Evolutionary conservation across 2,888 invertebrate species (phyloP).

Genomic region (Digitonthophagus gazella): DNA sequence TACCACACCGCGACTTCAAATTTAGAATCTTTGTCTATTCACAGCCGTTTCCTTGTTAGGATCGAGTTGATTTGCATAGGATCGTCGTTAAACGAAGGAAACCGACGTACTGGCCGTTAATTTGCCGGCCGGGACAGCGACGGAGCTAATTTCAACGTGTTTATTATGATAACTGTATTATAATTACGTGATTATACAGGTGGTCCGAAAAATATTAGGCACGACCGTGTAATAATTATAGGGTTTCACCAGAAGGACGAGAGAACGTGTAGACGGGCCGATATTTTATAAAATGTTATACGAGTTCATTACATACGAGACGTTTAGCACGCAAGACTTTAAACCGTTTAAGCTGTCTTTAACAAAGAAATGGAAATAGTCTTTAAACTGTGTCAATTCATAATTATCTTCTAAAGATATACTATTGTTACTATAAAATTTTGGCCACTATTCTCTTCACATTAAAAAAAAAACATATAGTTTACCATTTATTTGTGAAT

Average conservation of each 20-base stretch:
- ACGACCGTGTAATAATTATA: not conserved
- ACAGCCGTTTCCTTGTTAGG: not conserved
- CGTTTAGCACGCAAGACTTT: not conserved
- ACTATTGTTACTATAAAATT: too few species aligned
- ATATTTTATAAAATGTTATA: not conserved
- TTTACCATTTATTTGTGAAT: too few species aligned
- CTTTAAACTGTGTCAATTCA: too few species aligned
- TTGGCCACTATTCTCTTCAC: too few species aligned
- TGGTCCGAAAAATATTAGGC: not conserved
- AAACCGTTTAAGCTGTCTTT: not conserved
- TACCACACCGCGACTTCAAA: not conserved
- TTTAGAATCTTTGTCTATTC: not conserved
- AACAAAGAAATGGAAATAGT: too few species aligned
- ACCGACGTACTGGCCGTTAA: not conserved
- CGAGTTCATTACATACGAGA: not conserved
- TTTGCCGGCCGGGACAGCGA: not conserved
- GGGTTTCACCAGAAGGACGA: not conserved
- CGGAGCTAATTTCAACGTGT: not conserved
- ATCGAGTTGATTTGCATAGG: not conserved
- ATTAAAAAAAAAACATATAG: too few species aligned
- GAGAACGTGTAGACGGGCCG: not conserved
- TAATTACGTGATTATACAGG: not conserved
- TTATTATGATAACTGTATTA: not conserved
- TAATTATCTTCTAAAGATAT: too few species aligned
- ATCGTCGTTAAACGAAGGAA: not conserved